Evolutionary conservation across 1,140 invertebrate species (phyloP).

Genomic region (Gyrodactylus bullatarudis): DNA sequence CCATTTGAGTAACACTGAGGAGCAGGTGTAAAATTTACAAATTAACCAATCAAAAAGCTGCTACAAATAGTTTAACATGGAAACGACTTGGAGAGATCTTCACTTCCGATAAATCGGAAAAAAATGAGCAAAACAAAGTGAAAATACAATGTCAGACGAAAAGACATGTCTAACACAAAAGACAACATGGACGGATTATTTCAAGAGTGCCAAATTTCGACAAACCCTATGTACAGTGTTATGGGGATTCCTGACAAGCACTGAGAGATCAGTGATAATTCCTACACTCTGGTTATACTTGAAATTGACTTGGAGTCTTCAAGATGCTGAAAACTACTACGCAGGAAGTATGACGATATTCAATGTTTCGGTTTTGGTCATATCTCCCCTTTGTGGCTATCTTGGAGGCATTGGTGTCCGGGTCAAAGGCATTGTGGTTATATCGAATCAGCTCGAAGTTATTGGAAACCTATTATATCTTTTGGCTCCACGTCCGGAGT

Average conservation of each 20-base stretch:
- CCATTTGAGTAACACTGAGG: too few species aligned
- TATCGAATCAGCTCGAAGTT: constrained; percentile 3
- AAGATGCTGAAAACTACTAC: neutral
- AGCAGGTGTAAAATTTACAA: too few species aligned
- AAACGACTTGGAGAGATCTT: too few species aligned
- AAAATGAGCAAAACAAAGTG: too few species aligned
- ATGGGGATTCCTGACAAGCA: constrained; percentile 4
- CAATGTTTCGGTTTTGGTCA: neutral
- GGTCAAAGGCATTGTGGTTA: neutral
- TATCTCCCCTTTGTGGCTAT: neutral
- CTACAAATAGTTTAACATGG: too few species aligned
- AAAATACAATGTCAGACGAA: too few species aligned
- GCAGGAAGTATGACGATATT: neutral
- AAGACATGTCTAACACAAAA: too few species aligned
- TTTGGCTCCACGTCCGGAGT: neutral
- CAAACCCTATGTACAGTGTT: neutral
- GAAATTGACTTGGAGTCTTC: neutral
- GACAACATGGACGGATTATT: neutral
- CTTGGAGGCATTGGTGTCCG: neutral
- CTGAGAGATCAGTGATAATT: constrained; percentile 1
- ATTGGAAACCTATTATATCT: neutral
- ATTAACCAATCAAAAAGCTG: too few species aligned
- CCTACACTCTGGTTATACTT: constrained; percentile 6
- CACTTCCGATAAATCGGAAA: too few species aligned
- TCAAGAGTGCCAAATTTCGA: neutral